These are phyloP conservation scores for Champsocephalus gunnari DNA, from an alignment of 2,797 vertebrate genomes.

Conservation along the genomic window DNA sequence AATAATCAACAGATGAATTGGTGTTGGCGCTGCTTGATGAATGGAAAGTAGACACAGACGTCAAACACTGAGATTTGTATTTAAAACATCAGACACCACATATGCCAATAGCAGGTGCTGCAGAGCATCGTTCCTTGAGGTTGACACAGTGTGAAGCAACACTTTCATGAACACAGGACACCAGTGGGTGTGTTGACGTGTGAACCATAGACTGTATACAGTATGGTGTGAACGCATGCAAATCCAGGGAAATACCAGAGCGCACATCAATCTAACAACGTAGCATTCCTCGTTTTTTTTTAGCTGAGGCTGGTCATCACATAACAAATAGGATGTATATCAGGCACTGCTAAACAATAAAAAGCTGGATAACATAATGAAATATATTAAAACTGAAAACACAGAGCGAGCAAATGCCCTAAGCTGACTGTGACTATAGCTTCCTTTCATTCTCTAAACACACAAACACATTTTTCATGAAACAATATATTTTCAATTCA, in stretches of 20 bases:
- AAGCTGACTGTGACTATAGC: background rate
- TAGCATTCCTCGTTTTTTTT: slow-evolving; percentile 9
- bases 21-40: background rate
- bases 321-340: slow-evolving; percentile 19
- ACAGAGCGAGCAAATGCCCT: slow-evolving; percentile 3
- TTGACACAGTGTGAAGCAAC: slow-evolving; percentile 31
- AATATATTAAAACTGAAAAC: slow-evolving; percentile 25
- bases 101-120: background rate
- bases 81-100: slow-evolving; percentile 15
- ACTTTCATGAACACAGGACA: slow-evolving; percentile 37
- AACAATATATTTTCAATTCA: slow-evolving; percentile 62
- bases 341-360: slow-evolving; percentile 17
- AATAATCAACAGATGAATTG: slow-evolving; percentile 5
- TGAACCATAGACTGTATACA: background rate
- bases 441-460: slow-evolving; percentile 15
- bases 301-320: slow-evolving; percentile 12
- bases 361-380: background rate
- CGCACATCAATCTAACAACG: slow-evolving; percentile 24
- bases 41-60: slow-evolving; percentile 1
- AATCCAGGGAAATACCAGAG: slow-evolving; percentile 36
- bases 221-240: slow-evolving; percentile 9
- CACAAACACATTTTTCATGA: slow-evolving; percentile 42
- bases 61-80: background rate
- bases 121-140: slow-evolving; percentile 23
- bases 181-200: slow-evolving; percentile 35